Base-by-base conservation (phyloP, 2,113 vertebrate species). In the Peromyscus maniculatus region DNA sequence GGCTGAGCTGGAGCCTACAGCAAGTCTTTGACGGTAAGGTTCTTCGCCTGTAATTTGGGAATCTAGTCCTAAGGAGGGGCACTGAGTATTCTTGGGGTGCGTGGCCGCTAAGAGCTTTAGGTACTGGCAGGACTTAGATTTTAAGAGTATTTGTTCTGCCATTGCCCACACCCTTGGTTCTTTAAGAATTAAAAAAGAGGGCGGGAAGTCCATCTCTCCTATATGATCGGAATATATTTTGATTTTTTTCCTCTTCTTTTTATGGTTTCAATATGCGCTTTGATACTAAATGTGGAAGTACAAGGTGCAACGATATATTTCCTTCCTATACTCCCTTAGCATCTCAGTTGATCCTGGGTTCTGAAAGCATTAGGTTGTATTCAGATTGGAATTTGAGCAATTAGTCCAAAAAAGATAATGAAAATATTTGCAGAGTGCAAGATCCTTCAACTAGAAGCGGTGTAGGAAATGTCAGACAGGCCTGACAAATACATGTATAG, bases 231-330 rank as follows among this genome's bases (percentile, higher is more conserved):
- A 98, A 98, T 98, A 98, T 98, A 98, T 98, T 98, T 97, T 98
- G 96, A 91, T 97, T 98, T 98, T 98, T 96, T 59, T 59, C 15
- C 55, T 67, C 28, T 67, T 97, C 98, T 98, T 98, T 98, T 98
- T 99, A 99, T 99, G 97, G 97, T 98, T 99, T 98, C 98, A 99
- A 98, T 99, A 98, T 99, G 99, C 98, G 98, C 92, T 98, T 94
- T 97, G 93, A 98, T 98, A 98, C 98, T 98, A 98, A 98, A 98
- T 87, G 77, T 57, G 94, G 94, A 96, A 98, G 94, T 97, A 98
- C 98, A 98, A 98, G 98, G 97, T 94, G 36, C 91, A 28, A 72
- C 57, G 64, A 62, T 62, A 67, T 95, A 96, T 66, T 82, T 92
- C 62, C 16, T 66, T 4, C 69, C 8, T 89, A 6, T 12, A 89